Percentiles rank a stretch among this genome's conserved stretches.
phyloP scores from a whole-genome alignment of 2,113 vertebrate genomes.

The Gallinago media region DNA sequence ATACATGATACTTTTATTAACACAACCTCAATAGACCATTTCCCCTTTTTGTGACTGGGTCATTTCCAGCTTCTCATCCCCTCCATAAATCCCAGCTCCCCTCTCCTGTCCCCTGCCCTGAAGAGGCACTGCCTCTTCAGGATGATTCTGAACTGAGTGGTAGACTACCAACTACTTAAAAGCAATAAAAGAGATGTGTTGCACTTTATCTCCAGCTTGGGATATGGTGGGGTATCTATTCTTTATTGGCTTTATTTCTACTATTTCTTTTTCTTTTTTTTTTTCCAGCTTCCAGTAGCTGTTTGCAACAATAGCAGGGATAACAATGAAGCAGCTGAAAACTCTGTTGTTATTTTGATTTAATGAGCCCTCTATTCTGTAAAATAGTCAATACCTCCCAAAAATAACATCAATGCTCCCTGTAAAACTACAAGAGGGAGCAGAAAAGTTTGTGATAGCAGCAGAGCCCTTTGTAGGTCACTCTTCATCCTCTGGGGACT shows the following conservation, averaged over 20 bases:
- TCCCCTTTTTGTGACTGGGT: background rate
- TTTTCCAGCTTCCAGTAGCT: background rate
- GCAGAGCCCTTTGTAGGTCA: background rate
- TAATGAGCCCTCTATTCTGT: constrained; percentile 42
- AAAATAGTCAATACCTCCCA: constrained; percentile 15
- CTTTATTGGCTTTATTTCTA: constrained; percentile 16
- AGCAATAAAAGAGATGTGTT: background rate
- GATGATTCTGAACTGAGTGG: constrained; percentile 5
- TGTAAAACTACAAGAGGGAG: background rate
- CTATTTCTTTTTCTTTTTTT: background rate
- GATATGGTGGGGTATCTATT: background rate
- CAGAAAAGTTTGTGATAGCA: background rate
- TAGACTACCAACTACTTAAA: constrained; percentile 20
- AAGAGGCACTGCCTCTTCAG: background rate
- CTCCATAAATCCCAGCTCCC: background rate
- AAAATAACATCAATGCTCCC: constrained; percentile 10
- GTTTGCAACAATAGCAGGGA: background rate
- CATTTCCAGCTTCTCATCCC: background rate
- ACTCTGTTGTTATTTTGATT: constrained; percentile 46
- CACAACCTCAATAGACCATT: background rate
- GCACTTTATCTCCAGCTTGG: background rate
- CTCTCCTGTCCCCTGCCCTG: background rate
- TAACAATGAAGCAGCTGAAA: constrained; percentile 43
- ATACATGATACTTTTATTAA: background rate
- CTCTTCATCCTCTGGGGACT: background rate